Evolutionary conservation across 2,113 vertebrate species (phyloP), one percentile per base, ranked within the genome.

Genomic region (Rhinopomastus cyanomelas): DNA sequence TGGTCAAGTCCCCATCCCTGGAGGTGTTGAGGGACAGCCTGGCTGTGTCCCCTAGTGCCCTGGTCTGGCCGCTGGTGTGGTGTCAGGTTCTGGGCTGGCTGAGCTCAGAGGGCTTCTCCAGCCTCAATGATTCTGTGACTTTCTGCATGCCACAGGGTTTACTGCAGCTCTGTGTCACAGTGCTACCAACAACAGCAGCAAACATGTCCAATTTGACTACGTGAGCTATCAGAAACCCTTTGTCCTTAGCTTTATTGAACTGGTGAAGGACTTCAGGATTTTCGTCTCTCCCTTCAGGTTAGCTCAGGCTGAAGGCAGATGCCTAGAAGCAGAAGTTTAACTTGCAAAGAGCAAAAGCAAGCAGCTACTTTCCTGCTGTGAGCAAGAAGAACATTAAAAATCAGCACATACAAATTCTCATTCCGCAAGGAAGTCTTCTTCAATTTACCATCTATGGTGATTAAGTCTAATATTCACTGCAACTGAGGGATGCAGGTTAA

Each of bases 391-490:
- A 84, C 53, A 72, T n/a, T 64, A 89, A 51, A 36, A 84, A 46
- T 57, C 85, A 94, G 23, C 6, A 79, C 18, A 52, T 13, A 73
- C 22, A 77, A 77, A 81, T 72, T 75, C 68, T 61, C 32, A 30
- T 72, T 81, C 22, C 8, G 2, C 87, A 89, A 95, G 29, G 4
- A 83, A 88, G 55, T 36, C 46, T 72, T 71, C 66, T 66, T 88
- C 59, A 42, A 75, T 78, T 75, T 79, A 90, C 39, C 36, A 66
- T 42, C 59, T 52, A 49, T 1, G 3, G 48, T 81, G 83, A 89
- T 84, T 92, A 91, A 88, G 66, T 79, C 42, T 76, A 76, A 95
- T 87, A 85, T 44, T 91, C 83, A 73, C 59, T 55, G 30, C 32
- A 76, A 93, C 55, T 66, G 81, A 87, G 74, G 84, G 90, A 94